Conservation (phyloP, 2,797 vertebrate genomes). For the Cheirogaleus major region DNA sequence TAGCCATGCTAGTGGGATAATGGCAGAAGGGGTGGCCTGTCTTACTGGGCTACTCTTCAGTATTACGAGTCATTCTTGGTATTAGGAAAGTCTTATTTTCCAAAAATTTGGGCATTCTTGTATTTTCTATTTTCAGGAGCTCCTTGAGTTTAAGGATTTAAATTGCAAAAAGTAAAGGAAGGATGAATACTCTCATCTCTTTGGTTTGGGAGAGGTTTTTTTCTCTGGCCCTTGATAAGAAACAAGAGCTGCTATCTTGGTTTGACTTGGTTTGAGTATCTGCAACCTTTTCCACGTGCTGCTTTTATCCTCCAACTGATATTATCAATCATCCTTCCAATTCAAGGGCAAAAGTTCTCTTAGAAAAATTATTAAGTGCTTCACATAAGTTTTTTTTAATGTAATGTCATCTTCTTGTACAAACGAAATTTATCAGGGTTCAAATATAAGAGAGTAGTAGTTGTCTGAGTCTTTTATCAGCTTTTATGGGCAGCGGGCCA, state of each 20-base stretch:
- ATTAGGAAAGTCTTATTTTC: not conserved
- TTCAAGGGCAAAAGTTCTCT: slow-evolving; percentile 44
- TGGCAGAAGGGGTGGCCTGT: not conserved
- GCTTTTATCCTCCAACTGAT: slow-evolving; percentile 48
- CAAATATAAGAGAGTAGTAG: slow-evolving; percentile 50
- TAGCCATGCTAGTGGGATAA: no score
- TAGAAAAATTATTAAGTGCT: slow-evolving; percentile 48
- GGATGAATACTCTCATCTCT: not conserved
- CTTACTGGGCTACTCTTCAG: not conserved
- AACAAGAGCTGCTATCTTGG: not conserved
- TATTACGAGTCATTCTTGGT: not conserved
- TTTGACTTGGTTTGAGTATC: not conserved
- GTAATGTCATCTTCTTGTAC: slow-evolving; percentile 17
- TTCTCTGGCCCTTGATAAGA: not conserved
- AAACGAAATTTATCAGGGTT: slow-evolving; percentile 63
- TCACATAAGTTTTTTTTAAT: slow-evolving; percentile 65
- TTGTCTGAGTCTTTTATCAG: slow-evolving; percentile 33
- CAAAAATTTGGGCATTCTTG: not conserved
- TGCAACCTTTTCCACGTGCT: not conserved
- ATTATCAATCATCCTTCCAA: slow-evolving; percentile 66
- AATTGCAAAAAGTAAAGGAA: not conserved
- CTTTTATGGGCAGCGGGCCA: slow-evolving; percentile 39
- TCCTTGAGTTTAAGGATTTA: not conserved
- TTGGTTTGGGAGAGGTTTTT: not conserved
- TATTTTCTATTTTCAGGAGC: not conserved